These are phyloP conservation scores for Ryuthela nishihirai DNA, from an alignment of 2,888 invertebrate genomes.

Conservation along the genomic window DNA sequence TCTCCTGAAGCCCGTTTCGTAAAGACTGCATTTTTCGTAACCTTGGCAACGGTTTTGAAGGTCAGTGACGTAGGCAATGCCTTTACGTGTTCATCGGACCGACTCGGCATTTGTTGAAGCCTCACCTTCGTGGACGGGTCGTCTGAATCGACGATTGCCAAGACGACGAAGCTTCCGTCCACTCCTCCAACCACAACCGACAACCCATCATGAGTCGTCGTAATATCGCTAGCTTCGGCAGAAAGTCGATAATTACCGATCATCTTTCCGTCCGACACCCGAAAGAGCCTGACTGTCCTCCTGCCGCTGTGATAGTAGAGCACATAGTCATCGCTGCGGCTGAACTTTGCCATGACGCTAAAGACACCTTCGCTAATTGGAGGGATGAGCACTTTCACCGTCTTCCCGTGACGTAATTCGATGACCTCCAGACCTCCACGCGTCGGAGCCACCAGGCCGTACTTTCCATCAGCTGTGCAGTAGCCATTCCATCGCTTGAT, in stretches of 20 bases:
- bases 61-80: constrained; percentile 16
- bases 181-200: constrained; percentile 74
- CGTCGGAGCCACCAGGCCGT: constrained; percentile 83
- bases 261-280: constrained; percentile 80
- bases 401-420: constrained; percentile 84
- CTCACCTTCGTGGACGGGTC: constrained; percentile 64
- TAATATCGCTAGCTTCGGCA: constrained; percentile 81
- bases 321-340: constrained; percentile 89
- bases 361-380: constrained; percentile 91
- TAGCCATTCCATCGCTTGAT: constrained; percentile 89
- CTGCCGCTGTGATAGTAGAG: constrained; percentile 95
- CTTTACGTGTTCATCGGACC: constrained; percentile 55
- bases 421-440: constrained; percentile 87
- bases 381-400: constrained; percentile 84
- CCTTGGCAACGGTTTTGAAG: constrained; percentile 39
- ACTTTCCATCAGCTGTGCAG: constrained; percentile 59
- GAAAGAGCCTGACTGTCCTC: constrained; percentile 88
- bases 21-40: constrained; percentile 33
- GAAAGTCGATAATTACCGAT: constrained; percentile 87
- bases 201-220: constrained; percentile 73
- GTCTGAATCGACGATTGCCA: constrained; percentile 70
- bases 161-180: constrained; percentile 88
- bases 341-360: constrained; percentile 91
- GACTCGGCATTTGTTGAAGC: constrained; percentile 64
- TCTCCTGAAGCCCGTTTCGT: constrained; percentile 21